phyloP scores from a whole-genome alignment of 2,888 invertebrate genomes.

The Microdon myrmicae region DNA sequence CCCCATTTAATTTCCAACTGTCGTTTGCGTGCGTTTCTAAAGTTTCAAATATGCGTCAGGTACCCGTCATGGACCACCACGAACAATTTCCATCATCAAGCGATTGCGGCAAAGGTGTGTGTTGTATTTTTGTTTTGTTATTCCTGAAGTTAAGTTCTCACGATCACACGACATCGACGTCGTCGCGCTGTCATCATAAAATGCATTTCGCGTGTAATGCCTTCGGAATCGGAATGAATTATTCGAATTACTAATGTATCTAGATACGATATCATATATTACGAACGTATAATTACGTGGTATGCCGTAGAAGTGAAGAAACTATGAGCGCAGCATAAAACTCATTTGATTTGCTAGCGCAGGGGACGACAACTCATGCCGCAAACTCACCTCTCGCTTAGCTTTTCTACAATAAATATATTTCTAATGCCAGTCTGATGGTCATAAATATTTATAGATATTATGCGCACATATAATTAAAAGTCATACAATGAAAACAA shows the following conservation, averaged over 20 bases:
- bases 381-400: constrained; percentile 42
- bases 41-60: no score
- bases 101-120: no score
- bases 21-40: no score
- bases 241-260: constrained; percentile 49
- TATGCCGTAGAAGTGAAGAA: constrained; percentile 11
- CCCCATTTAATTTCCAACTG: no score
- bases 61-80: no score
- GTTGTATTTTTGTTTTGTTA: no score
- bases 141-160: no score
- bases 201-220: constrained; percentile 46
- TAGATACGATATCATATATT: constrained; percentile 46
- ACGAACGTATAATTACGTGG: constrained; percentile 38
- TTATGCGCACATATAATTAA: constrained; percentile 42
- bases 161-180: constrained; percentile 42
- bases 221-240: constrained; percentile 46
- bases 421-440: constrained; percentile 31
- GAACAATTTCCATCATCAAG: no score
- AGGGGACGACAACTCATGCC: constrained; percentile 17
- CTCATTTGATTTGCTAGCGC: constrained; percentile 38
- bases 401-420: constrained; percentile 14
- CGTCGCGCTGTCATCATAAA: constrained; percentile 36
- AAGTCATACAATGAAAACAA: constrained; percentile 6
- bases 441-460: constrained; percentile 52
- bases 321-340: constrained; percentile 32